phyloP scores from a whole-genome alignment of 2,888 invertebrate genomes.

The Acanthosepion esculentum region DNA sequence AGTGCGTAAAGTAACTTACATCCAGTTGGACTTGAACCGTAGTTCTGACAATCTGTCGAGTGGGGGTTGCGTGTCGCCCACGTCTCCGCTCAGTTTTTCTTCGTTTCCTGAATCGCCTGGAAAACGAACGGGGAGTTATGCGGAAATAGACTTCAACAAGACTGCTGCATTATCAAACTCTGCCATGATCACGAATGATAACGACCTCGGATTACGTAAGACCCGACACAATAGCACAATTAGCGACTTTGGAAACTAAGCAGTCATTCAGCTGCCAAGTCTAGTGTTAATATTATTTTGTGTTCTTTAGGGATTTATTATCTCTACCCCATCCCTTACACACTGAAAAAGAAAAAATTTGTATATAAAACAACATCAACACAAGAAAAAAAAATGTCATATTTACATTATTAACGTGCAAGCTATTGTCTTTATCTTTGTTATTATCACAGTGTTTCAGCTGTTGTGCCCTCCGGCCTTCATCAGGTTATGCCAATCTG shows the following conservation, averaged over 20 bases:
- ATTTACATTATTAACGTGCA: too few relatives aligned
- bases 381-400: too few relatives aligned
- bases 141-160: constrained; percentile 94
- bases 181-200: constrained; percentile 83
- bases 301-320: neutral
- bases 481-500: too few relatives aligned
- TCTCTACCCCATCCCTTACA: neutral
- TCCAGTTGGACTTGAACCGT: constrained; percentile 65
- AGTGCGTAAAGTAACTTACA: constrained; percentile 64
- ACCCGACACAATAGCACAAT: constrained; percentile 71
- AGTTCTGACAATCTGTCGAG: constrained; percentile 55
- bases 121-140: constrained; percentile 80
- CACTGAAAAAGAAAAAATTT: too few relatives aligned
- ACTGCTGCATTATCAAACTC: constrained; percentile 91
- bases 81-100: constrained; percentile 62
- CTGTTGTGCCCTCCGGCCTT: too few relatives aligned
- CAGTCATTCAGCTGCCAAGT: neutral
- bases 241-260: constrained; percentile 53
- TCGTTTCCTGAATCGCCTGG: constrained; percentile 67
- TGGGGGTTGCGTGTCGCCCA: constrained; percentile 59
- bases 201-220: constrained; percentile 77
- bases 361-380: too few relatives aligned
- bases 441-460: too few relatives aligned
- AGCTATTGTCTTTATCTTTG: too few relatives aligned
- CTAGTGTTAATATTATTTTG: neutral